These are phyloP conservation scores for Chamaetylas fuelleborni DNA, from an alignment of 2,113 vertebrate species.

Conservation along the genomic window DNA sequence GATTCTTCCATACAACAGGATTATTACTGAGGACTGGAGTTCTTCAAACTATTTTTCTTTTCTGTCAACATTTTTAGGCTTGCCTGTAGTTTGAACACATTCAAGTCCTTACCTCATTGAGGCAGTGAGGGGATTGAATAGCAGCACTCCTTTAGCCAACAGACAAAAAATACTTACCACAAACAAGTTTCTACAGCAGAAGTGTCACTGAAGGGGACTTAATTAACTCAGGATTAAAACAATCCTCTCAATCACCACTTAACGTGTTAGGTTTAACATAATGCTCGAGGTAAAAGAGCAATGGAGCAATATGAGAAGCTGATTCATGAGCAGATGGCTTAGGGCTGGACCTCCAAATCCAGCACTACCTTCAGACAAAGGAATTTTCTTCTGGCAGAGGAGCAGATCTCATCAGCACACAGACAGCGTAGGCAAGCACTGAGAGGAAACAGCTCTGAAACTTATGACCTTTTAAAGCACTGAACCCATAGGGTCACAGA, in stretches of 20 bases:
- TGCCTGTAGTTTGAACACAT: not conserved
- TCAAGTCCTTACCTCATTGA: not conserved
- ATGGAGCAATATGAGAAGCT: not conserved
- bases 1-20: not conserved
- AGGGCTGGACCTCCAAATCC: constrained; percentile 1
- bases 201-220: not conserved
- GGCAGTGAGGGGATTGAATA: not conserved
- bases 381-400: constrained; percentile 51
- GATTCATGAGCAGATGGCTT: constrained; percentile 17
- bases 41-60: not conserved
- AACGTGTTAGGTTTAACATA: not conserved
- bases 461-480: not conserved
- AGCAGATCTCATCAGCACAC: not conserved
- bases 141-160: not conserved
- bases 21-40: not conserved
- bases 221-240: not conserved
- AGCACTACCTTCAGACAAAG: constrained; percentile 30
- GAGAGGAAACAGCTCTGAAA: not conserved
- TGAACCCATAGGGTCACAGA: not conserved
- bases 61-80: not conserved
- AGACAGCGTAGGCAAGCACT: not conserved
- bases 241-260: not conserved
- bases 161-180: not conserved
- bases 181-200: not conserved
- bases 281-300: not conserved